A percentile compares a stretch with the other conserved stretches of the same genome.
These are phyloP conservation scores for Epicauta chinensis DNA, from an alignment of 1,140 invertebrate genomes.

Conservation along the genomic window DNA sequence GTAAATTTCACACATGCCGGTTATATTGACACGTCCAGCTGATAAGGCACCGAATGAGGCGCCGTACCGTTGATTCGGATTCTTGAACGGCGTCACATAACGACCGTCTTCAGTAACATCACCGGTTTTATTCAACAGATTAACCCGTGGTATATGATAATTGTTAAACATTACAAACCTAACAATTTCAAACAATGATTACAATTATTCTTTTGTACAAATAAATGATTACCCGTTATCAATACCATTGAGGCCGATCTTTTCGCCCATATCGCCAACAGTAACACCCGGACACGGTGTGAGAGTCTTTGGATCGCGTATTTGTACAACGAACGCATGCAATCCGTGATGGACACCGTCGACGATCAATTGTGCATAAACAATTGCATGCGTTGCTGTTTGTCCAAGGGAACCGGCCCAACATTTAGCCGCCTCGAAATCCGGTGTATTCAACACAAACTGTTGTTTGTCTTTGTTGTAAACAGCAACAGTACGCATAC, in stretches of 20 bases:
- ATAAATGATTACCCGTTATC: conserved; percentile 71
- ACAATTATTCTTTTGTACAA: too few species aligned
- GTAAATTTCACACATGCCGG: conserved; percentile 67
- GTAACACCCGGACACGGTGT: conserved; percentile 62
- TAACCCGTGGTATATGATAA: conserved; percentile 76
- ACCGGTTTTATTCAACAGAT: conserved; percentile 82
- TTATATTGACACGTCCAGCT: conserved; percentile 68
- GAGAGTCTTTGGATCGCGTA: conserved; percentile 71
- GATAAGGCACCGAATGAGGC: conserved; percentile 82
- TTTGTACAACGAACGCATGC: conserved; percentile 77
- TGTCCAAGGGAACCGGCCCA: conserved; percentile 89
- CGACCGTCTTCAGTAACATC: conserved; percentile 80
- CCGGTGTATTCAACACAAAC: conserved; percentile 87
- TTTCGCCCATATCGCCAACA: conserved; percentile 82
- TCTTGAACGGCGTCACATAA: conserved; percentile 73
- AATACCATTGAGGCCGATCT: conserved; percentile 79
- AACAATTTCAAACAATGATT: conserved; percentile 18
- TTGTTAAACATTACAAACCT: conserved; percentile 85
- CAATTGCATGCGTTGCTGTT: conserved; percentile 76
- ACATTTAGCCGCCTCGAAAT: conserved; percentile 92
- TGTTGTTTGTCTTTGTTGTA: conserved; percentile 71
- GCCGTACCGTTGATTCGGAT: conserved; percentile 71
- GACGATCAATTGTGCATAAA: conserved; percentile 80
- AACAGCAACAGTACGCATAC: conserved; percentile 82
- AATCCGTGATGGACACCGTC: conserved; percentile 80